Conservation (phyloP, 2,888 invertebrate species). For the Chamaedrilus cognettii region DNA sequence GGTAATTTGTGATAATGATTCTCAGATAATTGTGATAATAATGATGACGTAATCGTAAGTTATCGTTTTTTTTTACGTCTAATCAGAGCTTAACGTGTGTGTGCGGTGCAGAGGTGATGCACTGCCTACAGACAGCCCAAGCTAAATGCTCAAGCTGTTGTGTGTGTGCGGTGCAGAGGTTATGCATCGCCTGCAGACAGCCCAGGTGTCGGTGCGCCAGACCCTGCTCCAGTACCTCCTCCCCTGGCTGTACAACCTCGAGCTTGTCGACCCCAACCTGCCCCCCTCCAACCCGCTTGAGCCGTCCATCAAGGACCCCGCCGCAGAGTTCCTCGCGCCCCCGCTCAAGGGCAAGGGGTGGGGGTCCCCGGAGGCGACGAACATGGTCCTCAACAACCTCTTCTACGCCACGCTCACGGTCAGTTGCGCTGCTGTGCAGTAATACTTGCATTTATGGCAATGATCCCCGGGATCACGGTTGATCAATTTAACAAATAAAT, state of each 20-base stretch:
- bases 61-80: too few species aligned
- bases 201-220: conserved; percentile 88
- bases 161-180: conserved; percentile 75
- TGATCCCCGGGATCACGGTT: too few species aligned
- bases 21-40: too few species aligned
- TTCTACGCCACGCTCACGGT: conserved; percentile 88
- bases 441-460: too few species aligned
- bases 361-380: conserved; percentile 97
- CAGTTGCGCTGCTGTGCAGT: too few species aligned
- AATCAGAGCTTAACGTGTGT: too few species aligned
- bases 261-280: conserved; percentile 94
- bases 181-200: conserved; percentile 94
- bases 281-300: conserved; percentile 64
- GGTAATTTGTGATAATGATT: too few species aligned
- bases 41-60: too few species aligned
- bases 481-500: too few species aligned
- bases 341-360: conserved; percentile 87
- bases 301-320: conserved; percentile 63
- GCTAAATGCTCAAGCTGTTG: too few species aligned
- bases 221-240: conserved; percentile 87
- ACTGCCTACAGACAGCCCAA: conserved; percentile 92
- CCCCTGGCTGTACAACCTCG: conserved; percentile 99
- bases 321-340: conserved; percentile 53
- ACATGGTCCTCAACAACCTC: conserved; percentile 98
- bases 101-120: conserved; percentile 85